Base-by-base conservation (phyloP, 2,113 vertebrate genomes). In the Emydura subglobosa region DNA sequence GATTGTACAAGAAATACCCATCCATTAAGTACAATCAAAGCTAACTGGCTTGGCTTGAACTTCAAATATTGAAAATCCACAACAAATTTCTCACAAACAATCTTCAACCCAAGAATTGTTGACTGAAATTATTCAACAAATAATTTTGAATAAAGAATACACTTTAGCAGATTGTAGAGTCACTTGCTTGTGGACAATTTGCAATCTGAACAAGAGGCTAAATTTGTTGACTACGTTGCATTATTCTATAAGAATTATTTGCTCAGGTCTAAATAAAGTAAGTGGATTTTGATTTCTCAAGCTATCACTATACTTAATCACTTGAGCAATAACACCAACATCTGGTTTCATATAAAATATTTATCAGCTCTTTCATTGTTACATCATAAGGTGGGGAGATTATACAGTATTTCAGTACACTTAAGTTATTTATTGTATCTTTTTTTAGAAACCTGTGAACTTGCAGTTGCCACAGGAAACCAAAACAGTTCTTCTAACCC, bases 381-480 rank as follows among this genome's bases (percentile, higher is more conserved):
- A 34, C 29, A 34, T 5, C 13, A 5, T 42, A 27, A 83, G 14
- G 51, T n/a, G 17, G 83, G 78, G n/a, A 76, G n/a, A 78, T n/a
- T 4, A 7, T 92, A 51, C 76, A 72, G 57, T 59, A 59, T 96
- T 95, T 88, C 88, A 65, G 42, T 79, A 79, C 11, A 50, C 86
- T 91, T 79, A 72, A 65, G 14, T 65, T 16, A 68, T n/a, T 68
- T 68, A 34, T 88, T 65, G 53, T 79, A 29, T 31, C 44, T 10
- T 10, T 89, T 89, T 94, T 86, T 16, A 89, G 89, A 83, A 82
- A 53, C 34, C 24, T 74, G 6, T 3, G 9, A 21, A 9, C 68
- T 93, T 57, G 13, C 39, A 90, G 83, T 91, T 92, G 85, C 29
- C 94, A 6, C 49, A 55, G 89, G 88, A 87, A 93, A 88, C 49